Evolutionary conservation across 2,113 vertebrate species (phyloP).

Genomic region (Rhynchopsitta pachyrhyncha): DNA sequence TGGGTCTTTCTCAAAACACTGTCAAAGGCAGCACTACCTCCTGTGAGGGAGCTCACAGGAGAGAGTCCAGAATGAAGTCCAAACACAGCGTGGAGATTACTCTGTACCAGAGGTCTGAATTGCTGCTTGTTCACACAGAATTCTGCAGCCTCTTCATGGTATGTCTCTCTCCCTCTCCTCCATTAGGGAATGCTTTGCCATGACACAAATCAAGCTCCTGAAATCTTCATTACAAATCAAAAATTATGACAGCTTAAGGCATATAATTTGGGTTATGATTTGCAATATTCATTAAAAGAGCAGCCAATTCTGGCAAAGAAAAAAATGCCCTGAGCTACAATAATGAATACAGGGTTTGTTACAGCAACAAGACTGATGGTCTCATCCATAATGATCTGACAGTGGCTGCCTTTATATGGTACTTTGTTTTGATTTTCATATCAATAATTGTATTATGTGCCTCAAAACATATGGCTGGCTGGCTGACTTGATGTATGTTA

Average conservation of each 20-base stretch:
- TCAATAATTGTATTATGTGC: constrained; percentile 51
- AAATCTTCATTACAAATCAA: constrained; percentile 19
- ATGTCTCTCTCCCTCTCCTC: background rate
- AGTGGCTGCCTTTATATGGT: constrained; percentile 42
- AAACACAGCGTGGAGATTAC: background rate
- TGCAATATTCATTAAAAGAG: constrained; percentile 42
- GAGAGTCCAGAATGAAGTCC: background rate
- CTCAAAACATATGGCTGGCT: constrained; percentile 29
- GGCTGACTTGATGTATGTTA: background rate
- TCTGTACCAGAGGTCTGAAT: background rate
- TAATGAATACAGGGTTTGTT: constrained; percentile 59
- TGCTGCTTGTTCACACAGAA: background rate
- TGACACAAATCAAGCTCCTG: constrained; percentile 16
- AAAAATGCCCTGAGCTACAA: constrained; percentile 8
- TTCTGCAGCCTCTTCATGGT: background rate
- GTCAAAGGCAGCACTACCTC: background rate
- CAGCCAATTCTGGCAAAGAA: constrained; percentile 31
- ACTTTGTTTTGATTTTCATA: constrained; percentile 59
- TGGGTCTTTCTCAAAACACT: background rate
- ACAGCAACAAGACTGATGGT: constrained; percentile 32
- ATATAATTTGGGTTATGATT: constrained; percentile 19
- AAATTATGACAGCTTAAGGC: constrained; percentile 25
- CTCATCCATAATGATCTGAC: constrained; percentile 27
- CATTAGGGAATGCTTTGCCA: background rate
- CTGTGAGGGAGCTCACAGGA: background rate